Evolutionary conservation across 2,113 vertebrate genomes (phyloP).

Genomic region (Polyodon spathula): DNA sequence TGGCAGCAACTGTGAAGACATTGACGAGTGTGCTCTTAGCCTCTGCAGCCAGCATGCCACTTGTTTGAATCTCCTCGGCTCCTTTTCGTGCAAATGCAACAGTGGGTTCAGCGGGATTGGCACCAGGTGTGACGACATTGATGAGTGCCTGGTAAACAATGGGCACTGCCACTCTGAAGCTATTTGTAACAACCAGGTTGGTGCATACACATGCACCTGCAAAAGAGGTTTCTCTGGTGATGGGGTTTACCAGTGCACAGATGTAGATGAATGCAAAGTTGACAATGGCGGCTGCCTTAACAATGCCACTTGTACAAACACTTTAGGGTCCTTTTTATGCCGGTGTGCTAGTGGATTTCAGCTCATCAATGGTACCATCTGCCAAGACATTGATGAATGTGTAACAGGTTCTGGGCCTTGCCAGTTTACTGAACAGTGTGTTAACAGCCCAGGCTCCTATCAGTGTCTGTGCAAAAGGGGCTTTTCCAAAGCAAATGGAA

Average conservation of each 20-base stretch:
- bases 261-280: slow-evolving; percentile 58
- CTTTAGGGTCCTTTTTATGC: slow-evolving; percentile 55
- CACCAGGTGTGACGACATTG: slow-evolving; percentile 46
- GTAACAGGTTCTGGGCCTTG: slow-evolving; percentile 33
- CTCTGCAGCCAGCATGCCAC: slow-evolving; percentile 45
- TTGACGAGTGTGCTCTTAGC: slow-evolving; percentile 50
- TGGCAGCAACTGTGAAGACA: slow-evolving; percentile 43
- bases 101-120: slow-evolving; percentile 57
- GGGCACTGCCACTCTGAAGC: slow-evolving; percentile 49
- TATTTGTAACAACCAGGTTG: slow-evolving; percentile 50
- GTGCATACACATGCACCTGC: slow-evolving; percentile 58
- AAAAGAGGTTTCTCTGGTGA: slow-evolving; percentile 52
- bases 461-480: slow-evolving; percentile 51
- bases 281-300: slow-evolving; percentile 58
- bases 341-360: slow-evolving; percentile 45
- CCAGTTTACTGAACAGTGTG: slow-evolving; percentile 50
- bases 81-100: slow-evolving; percentile 52
- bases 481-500: slow-evolving; percentile 38
- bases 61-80: slow-evolving; percentile 53
- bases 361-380: slow-evolving; percentile 51
- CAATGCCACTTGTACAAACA: slow-evolving; percentile 53
- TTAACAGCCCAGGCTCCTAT: slow-evolving; percentile 54
- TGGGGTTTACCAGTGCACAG: slow-evolving; percentile 45
- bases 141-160: slow-evolving; percentile 46
- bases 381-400: slow-evolving; percentile 64